Conservation (phyloP, 1,140 invertebrate species). For the Dreissena rostriformis region DNA sequence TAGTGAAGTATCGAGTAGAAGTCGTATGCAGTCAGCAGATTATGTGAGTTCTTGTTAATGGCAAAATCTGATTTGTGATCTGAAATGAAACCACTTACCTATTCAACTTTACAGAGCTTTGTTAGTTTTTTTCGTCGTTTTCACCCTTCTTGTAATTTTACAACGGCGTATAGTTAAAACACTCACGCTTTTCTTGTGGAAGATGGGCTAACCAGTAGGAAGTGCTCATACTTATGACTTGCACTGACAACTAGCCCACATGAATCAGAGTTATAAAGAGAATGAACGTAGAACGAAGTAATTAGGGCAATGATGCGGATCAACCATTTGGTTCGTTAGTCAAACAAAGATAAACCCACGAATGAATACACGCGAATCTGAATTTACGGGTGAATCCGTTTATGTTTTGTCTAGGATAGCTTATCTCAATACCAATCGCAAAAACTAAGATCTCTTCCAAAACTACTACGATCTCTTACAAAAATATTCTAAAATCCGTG, state of each 20-base stretch:
- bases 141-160: background rate
- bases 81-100: background rate
- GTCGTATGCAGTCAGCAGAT: slow-evolving; percentile 19
- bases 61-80: slow-evolving; percentile 26
- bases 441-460: no score
- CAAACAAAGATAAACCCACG: no score
- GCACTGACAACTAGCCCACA: background rate
- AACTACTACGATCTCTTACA: no score
- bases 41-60: slow-evolving; percentile 15
- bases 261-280: no score
- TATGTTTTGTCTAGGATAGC: no score
- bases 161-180: background rate
- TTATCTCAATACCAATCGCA: no score
- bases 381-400: no score
- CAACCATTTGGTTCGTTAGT: no score
- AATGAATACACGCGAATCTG: no score
- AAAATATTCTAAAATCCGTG: no score
- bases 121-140: background rate
- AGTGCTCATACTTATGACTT: background rate
- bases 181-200: background rate
- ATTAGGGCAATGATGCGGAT: no score
- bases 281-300: no score
- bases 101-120: background rate
- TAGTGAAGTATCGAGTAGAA: slow-evolving; percentile 52
- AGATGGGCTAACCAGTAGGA: background rate